phyloP scores from a whole-genome alignment of 2,113 vertebrate genomes.

The Hypanus sabinus region DNA sequence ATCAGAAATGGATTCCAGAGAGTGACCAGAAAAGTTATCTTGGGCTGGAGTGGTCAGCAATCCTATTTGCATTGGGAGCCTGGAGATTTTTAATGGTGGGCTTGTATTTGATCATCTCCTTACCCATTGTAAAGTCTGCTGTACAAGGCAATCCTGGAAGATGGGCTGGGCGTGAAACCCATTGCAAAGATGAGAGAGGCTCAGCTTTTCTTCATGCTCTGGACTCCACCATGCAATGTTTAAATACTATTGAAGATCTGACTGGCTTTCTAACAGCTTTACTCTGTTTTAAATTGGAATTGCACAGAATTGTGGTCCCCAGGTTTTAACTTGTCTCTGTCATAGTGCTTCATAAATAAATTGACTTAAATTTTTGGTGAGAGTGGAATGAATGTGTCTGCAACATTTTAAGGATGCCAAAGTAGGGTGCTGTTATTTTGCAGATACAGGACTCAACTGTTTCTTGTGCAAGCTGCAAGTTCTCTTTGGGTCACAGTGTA shows the following conservation, averaged over 20 bases:
- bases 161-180: not conserved
- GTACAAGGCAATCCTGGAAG: not conserved
- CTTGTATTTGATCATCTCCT: not conserved
- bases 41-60: not conserved
- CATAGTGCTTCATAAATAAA: no score
- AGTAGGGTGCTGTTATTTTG: no score
- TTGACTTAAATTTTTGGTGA: no score
- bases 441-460: no score
- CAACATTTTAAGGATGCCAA: no score
- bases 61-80: not conserved
- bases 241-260: not conserved
- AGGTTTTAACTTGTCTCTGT: no score
- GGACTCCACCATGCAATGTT: not conserved
- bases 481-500: not conserved
- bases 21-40: not conserved
- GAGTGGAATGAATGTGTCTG: no score
- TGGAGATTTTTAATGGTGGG: not conserved
- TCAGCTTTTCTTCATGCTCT: not conserved
- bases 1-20: not conserved
- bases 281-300: not conserved
- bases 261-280: not conserved
- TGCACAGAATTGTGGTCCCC: not conserved
- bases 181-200: not conserved
- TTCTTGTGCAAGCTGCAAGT: not conserved
- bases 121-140: not conserved